Percentiles rank a stretch among this genome's conserved stretches.
phyloP scores from a whole-genome alignment of 2,113 vertebrate genomes.

The Nothoprocta perdicaria region DNA sequence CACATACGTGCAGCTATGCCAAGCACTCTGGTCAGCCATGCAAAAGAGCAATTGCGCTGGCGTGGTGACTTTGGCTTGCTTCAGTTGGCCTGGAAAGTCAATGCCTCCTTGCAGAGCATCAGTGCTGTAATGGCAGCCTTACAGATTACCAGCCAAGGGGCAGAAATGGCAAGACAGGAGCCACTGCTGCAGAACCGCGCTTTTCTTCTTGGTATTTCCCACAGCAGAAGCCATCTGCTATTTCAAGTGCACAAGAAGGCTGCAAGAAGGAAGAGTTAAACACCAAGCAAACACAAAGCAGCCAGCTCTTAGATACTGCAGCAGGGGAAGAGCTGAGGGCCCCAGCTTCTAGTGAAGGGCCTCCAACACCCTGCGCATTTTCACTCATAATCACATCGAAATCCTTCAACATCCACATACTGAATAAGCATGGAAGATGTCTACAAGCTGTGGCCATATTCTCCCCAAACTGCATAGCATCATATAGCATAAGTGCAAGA shows the following conservation, averaged over 20 bases:
- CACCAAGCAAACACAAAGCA: not conserved
- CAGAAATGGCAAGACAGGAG: not conserved
- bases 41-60: not conserved
- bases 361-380: not conserved
- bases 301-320: not conserved
- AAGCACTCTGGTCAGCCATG: not conserved
- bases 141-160: rapidly evolving
- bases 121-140: rapidly evolving
- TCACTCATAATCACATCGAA: not conserved
- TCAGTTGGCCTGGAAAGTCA: not conserved
- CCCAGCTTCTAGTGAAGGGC: rapidly evolving
- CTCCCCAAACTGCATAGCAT: not conserved
- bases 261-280: not conserved
- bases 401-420: not conserved
- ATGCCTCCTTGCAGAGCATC: not conserved
- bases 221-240: not conserved
- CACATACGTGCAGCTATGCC: not conserved
- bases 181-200: rapidly evolving
- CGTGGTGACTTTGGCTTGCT: not conserved
- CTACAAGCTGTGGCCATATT: not conserved
- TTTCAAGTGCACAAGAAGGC: not conserved
- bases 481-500: not conserved
- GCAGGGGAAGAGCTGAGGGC: not conserved
- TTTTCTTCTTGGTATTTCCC: not conserved
- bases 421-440: rapidly evolving